Evolutionary conservation across 2,888 invertebrate species (phyloP), one percentile per base, ranked within the genome.

Genomic region (Ophion ellenae): DNA sequence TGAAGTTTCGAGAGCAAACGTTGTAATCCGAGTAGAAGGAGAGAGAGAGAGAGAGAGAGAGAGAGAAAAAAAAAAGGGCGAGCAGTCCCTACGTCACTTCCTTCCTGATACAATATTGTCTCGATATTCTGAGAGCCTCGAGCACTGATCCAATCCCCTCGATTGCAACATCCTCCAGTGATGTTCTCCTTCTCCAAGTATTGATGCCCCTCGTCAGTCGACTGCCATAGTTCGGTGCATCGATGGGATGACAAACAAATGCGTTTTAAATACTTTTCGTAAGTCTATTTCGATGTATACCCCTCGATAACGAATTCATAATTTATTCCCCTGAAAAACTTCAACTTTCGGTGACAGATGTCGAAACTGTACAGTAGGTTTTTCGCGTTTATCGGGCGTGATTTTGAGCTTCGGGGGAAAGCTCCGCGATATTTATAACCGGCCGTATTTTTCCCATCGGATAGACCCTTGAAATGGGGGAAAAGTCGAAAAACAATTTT

Each of bases 1-100:
- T 81, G 69, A 74, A 73, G 69, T 83, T 69, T 77, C 69, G 67
- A 36, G 77, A 57, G 64, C 77, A 86, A 86, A 86, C 83, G 80
- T 81, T 81, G 86, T 77, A 83, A 86, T 83, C 73, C 77, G 83
- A 86, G 77, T 47, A 57, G 64, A 70, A 40, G 40, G 69, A 40
- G 47, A 63, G 75, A n/a, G n/a, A 24, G 14, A 67, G 14, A 45
- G 14, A 67, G 14, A 45, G 69, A 40, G 47, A 63, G 75, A n/a
- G n/a, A 24, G 14, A 67, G 14, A 45, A n/a, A n/a, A n/a, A n/a
- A n/a, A 36, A 14, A 32, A 20, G 7, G 69, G 45, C 47, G 4
- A 24, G 47, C 24, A 64, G 7, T n/a, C 53, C 57, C 64, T 75
- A 17, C 84, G 84, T 78, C 73, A 85, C 69, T 81, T 74, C 80